phyloP scores from a whole-genome alignment of 2,113 vertebrate genomes.

The Thermophis baileyi region DNA sequence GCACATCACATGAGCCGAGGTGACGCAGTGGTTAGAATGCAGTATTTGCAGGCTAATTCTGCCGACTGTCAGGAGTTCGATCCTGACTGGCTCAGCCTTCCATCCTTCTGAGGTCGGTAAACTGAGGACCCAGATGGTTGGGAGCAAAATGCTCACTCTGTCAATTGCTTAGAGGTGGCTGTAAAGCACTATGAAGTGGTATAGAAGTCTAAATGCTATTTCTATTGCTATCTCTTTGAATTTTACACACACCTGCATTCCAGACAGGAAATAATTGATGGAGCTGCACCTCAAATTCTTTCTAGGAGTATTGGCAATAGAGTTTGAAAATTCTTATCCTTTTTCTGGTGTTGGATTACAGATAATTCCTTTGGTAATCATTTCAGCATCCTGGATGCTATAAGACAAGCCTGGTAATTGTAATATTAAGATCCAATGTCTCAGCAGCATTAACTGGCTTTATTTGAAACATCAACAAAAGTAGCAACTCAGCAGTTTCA shows the following conservation, averaged over 20 bases:
- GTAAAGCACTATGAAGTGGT: not conserved
- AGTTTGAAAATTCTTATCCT: not conserved
- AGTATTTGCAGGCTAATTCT: not conserved
- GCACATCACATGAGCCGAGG: not conserved
- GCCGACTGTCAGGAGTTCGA: not conserved
- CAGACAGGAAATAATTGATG: not conserved
- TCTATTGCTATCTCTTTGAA: not conserved
- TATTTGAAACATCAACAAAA: not conserved
- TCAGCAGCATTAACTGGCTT: not conserved
- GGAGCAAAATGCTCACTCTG: not conserved
- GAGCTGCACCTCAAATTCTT: not conserved
- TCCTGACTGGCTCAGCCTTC: not conserved
- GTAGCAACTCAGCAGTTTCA: not conserved
- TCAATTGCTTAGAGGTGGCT: not conserved
- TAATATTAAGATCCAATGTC: not conserved
- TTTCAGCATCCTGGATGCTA: not conserved
- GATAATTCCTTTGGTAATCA: constrained; percentile 13
- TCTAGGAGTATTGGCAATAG: not conserved
- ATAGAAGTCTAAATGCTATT: not conserved
- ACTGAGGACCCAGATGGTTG: not conserved
- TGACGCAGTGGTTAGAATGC: not conserved
- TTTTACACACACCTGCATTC: not conserved
- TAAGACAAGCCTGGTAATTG: not conserved
- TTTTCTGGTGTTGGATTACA: not conserved
- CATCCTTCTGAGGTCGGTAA: not conserved